Conservation (phyloP, 2,888 invertebrate genomes). For the Pristionchus japonicus region DNA sequence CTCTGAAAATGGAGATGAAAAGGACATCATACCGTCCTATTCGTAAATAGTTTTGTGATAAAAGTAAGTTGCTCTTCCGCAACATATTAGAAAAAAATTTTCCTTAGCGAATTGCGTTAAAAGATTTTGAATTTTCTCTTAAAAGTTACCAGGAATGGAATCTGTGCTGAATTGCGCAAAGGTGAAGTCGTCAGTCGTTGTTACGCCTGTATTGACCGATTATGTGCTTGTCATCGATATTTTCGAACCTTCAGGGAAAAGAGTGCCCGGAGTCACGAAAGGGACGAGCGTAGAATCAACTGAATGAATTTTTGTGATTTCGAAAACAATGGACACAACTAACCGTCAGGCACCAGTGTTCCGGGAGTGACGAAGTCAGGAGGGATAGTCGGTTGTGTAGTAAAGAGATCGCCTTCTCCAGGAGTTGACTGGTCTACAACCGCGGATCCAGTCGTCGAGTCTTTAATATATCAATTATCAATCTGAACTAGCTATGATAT, state of each 20-base stretch:
- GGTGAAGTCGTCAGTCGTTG: background rate
- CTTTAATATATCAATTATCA: too few relatives aligned
- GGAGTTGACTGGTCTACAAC: background rate
- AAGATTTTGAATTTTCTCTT: background rate
- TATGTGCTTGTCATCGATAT: background rate
- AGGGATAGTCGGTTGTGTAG: too few relatives aligned
- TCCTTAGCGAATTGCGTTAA: too few relatives aligned
- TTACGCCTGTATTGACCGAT: background rate
- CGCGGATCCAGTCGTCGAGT: background rate
- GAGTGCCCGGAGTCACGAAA: background rate
- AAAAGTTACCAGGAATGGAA: constrained; percentile 6
- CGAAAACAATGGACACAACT: background rate
- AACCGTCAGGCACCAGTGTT: background rate
- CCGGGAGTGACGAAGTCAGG: background rate
- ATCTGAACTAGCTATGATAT: background rate
- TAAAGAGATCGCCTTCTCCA: background rate
- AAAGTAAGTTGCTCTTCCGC: too few relatives aligned
- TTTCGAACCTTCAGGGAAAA: background rate
- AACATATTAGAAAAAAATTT: too few relatives aligned
- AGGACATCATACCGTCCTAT: too few relatives aligned
- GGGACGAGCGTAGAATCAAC: too few relatives aligned
- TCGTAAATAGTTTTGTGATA: too few relatives aligned
- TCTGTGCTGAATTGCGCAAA: constrained; percentile 9
- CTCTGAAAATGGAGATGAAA: background rate
- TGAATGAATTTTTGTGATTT: background rate